A percentile compares a stretch with the other conserved stretches of the same genome.
These are phyloP conservation scores for Thecophora atra DNA, from an alignment of 2,888 invertebrate species.

Conservation along the genomic window DNA sequence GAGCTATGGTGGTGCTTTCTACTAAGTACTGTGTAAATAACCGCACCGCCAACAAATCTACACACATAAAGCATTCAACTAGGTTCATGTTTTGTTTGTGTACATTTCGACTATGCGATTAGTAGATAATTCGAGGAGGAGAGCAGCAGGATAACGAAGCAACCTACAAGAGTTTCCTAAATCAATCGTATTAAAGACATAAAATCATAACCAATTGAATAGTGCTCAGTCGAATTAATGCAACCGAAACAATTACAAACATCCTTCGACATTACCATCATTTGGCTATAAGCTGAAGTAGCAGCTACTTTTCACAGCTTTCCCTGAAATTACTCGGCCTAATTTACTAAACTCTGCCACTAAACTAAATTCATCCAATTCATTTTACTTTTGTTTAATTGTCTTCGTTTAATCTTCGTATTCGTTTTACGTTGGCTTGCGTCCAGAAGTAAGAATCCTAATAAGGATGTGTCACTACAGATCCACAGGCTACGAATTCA, in stretches of 20 bases:
- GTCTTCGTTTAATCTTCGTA: no score
- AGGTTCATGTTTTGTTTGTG: conserved; percentile 18
- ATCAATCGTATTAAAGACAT: neutral
- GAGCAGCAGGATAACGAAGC: neutral
- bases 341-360: no score
- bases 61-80: conserved; percentile 54
- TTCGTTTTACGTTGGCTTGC: no score
- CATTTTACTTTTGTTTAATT: no score
- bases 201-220: neutral
- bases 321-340: no score
- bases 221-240: neutral
- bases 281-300: neutral
- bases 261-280: neutral
- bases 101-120: conserved; percentile 14
- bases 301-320: no score
- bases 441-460: no score
- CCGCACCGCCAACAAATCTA: conserved; percentile 49
- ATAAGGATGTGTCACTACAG: no score
- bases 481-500: no score
- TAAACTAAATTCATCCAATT: no score
- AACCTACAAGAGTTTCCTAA: neutral
- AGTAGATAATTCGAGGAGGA: neutral
- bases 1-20: conserved; percentile 65
- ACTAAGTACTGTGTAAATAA: conserved; percentile 52
- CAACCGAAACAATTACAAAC: conserved; percentile 1